Evolutionary conservation across 2,888 invertebrate species (phyloP).

Genomic region (Mesoligia furuncula): DNA sequence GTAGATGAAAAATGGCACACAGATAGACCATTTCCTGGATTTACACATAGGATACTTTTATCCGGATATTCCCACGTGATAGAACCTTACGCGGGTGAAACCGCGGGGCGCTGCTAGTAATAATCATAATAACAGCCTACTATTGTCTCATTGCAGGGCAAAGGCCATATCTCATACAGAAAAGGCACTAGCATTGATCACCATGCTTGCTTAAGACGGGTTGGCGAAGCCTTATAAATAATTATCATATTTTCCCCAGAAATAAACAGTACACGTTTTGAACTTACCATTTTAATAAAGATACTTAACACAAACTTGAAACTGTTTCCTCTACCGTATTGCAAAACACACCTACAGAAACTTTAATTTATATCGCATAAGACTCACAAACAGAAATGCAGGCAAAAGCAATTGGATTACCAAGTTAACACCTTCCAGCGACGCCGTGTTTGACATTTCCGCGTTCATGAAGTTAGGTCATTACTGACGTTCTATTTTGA

Average conservation of each 20-base stretch:
- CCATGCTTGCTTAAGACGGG: not conserved
- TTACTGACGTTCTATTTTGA: constrained; percentile 44
- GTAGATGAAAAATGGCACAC: too few species aligned
- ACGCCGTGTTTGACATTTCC: constrained; percentile 46
- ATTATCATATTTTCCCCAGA: not conserved
- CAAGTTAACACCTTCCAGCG: constrained; percentile 43
- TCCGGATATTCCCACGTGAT: too few species aligned
- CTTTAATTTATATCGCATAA: constrained; percentile 30
- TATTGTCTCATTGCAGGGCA: not conserved
- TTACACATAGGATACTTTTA: too few species aligned
- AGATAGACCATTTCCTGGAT: too few species aligned
- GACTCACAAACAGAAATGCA: constrained; percentile 45
- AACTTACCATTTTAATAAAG: constrained; percentile 24
- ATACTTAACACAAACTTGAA: not conserved
- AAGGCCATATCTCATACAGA: not conserved
- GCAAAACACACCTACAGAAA: constrained; percentile 18
- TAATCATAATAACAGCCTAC: not conserved
- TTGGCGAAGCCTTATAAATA: not conserved
- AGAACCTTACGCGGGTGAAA: too few species aligned
- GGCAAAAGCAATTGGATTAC: constrained; percentile 60
- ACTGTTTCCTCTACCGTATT: constrained; percentile 16
- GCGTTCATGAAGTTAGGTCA: constrained; percentile 48
- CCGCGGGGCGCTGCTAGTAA: too few species aligned
- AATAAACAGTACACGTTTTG: not conserved
- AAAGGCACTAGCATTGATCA: not conserved